Evolutionary conservation across 2,888 invertebrate species (phyloP).

Genomic region (Oscheius myriophilus): DNA sequence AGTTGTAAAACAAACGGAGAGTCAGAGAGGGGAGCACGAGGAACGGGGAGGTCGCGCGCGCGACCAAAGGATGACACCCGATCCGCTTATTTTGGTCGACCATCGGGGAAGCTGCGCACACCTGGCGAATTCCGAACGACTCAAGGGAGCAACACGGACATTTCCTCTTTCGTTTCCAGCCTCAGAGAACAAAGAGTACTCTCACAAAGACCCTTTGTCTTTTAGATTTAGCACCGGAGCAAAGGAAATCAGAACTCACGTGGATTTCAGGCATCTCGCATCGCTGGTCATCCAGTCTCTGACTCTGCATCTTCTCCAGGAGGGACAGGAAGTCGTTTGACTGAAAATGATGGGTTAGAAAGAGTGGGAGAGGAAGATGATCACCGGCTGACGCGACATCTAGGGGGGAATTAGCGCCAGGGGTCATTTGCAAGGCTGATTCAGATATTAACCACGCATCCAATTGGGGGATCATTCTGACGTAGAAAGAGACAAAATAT

Average conservation of each 20-base stretch:
- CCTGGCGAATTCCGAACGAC: neutral
- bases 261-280: conserved; percentile 82
- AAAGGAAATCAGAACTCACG: conserved; percentile 23
- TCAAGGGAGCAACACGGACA: conserved; percentile 10
- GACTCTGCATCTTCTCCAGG: conserved; percentile 91
- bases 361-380: neutral
- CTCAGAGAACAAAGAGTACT: too few species aligned
- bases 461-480: too few species aligned
- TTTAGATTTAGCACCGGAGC: neutral
- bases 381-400: too few species aligned
- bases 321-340: conserved; percentile 86
- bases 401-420: too few species aligned
- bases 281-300: conserved; percentile 93
- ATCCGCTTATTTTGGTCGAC: conserved; percentile 24
- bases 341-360: conserved; percentile 60
- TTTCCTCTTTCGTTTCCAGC: neutral
- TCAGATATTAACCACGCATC: too few species aligned
- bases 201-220: neutral
- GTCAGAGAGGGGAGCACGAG: conserved; percentile 5
- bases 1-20: conserved; percentile 19
- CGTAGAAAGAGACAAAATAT: too few species aligned
- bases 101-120: too few species aligned
- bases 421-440: too few species aligned
- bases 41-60: conserved; percentile 7
- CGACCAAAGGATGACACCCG: conserved; percentile 18